Conservation (phyloP, 2,113 vertebrate species). For the Nansenia antarctica region DNA sequence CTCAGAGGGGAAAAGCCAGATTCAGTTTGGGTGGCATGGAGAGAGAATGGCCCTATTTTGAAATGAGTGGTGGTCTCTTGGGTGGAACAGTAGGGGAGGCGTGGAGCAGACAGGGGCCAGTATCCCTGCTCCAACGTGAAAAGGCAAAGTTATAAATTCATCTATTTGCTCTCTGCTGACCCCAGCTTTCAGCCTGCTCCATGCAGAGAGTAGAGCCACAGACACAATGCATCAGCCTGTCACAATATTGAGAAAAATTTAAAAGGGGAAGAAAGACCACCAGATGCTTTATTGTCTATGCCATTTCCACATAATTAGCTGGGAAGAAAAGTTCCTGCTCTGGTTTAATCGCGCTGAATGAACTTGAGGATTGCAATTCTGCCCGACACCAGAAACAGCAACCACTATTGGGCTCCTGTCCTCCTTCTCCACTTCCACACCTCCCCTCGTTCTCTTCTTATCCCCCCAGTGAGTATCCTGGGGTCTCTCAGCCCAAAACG, state of each 20-base stretch:
- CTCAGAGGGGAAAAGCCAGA: conserved; percentile 54
- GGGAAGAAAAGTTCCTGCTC: conserved; percentile 90
- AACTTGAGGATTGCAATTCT: conserved; percentile 96
- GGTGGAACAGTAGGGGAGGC: conserved; percentile 73
- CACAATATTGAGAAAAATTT: conserved; percentile 95
- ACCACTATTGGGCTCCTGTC: conserved; percentile 73
- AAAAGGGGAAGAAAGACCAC: conserved; percentile 90
- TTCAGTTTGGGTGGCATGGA: conserved; percentile 83
- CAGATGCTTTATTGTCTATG: conserved; percentile 99
- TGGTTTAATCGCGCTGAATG: conserved; percentile 93
- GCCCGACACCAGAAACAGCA: conserved; percentile 40
- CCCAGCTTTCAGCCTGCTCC: conserved; percentile 84
- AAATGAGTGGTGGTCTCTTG: conserved; percentile 84
- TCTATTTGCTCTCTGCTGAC: conserved; percentile 98
- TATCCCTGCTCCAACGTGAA: conserved; percentile 83
- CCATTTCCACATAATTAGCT: conserved; percentile 99
- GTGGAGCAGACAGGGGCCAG: conserved; percentile 78
- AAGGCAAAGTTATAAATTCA: conserved; percentile 99
- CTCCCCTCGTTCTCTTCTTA: not conserved
- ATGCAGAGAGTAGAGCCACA: conserved; percentile 83
- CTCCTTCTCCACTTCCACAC: conserved; percentile 44
- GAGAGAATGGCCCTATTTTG: conserved; percentile 62
- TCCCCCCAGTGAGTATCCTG: conserved; percentile 27
- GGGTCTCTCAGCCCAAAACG: conserved; percentile 82
- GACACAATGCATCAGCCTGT: conserved; percentile 95